A percentile compares a stretch with the other conserved stretches of the same genome.
phyloP scores from a whole-genome alignment of 1,140 invertebrate species.

The Bursaphelenchus mucronatus region DNA sequence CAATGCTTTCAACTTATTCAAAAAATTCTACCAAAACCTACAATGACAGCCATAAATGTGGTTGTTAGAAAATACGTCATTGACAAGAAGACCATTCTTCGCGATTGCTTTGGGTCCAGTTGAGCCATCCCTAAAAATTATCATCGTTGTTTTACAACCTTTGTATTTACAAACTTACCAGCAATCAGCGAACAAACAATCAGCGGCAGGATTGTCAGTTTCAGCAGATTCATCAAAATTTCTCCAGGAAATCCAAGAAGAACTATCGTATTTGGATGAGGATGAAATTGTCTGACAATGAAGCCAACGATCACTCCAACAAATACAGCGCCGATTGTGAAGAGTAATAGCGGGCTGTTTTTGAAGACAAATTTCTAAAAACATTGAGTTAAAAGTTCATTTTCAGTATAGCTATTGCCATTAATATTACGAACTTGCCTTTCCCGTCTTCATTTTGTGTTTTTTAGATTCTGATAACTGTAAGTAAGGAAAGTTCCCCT shows the following conservation, averaged over 20 bases:
- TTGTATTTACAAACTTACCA: constrained; percentile 1
- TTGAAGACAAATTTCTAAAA: constrained; percentile 26
- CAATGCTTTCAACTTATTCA: background rate
- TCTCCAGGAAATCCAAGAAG: constrained; percentile 57
- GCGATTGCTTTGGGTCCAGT: constrained; percentile 43
- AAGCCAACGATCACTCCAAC: constrained; percentile 45
- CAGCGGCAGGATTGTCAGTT: constrained; percentile 39
- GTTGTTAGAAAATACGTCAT: constrained; percentile 40
- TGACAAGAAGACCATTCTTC: constrained; percentile 40
- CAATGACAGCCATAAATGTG: constrained; percentile 40
- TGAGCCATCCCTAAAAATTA: constrained; percentile 30
- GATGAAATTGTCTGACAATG: constrained; percentile 33
- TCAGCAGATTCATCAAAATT: constrained; percentile 38
- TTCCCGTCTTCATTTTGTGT: background rate
- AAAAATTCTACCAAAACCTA: constrained; percentile 23
- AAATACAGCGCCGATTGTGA: constrained; percentile 45
- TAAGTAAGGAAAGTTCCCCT: no score
- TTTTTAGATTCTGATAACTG: background rate
- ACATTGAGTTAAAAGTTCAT: background rate
- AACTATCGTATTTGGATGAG: constrained; percentile 29
- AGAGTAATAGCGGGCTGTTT: constrained; percentile 42
- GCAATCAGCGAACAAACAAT: constrained; percentile 21
- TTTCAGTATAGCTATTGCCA: no score
- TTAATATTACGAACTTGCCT: no score
- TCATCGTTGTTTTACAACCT: no score